Percentiles rank a stretch among this genome's conserved stretches.
Evolutionary conservation across 2,113 vertebrate species (phyloP).

Genomic region (Cynopterus brachyotis): DNA sequence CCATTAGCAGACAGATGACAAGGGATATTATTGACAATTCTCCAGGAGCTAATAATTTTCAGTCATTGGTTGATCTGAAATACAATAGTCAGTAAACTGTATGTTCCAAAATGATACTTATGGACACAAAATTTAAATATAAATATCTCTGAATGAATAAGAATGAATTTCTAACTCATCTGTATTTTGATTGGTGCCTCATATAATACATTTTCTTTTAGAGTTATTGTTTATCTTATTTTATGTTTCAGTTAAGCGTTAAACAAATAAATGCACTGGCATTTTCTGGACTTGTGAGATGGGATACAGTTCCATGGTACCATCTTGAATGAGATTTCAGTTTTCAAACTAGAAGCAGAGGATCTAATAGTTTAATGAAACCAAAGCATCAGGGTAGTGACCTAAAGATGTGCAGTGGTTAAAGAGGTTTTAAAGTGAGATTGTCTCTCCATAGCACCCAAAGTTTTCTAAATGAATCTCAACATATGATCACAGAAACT

Average conservation of each 20-base stretch:
- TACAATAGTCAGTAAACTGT: not conserved
- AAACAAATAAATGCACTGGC: not conserved
- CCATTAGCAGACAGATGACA: not conserved
- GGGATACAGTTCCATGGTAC: not conserved
- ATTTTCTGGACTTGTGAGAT: not conserved
- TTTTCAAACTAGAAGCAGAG: not conserved
- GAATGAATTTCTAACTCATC: not conserved
- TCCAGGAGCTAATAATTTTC: not conserved
- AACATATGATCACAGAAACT: not conserved
- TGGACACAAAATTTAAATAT: not conserved
- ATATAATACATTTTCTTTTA: not conserved
- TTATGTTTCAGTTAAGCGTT: not conserved
- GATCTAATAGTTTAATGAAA: not conserved
- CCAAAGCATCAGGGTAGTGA: not conserved
- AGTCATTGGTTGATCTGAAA: not conserved
- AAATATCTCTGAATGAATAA: not conserved
- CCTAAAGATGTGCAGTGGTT: not conserved
- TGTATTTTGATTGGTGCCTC: not conserved
- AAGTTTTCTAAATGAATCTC: not conserved
- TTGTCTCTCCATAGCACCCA: not conserved
- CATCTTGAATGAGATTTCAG: not conserved
- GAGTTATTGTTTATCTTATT: not conserved
- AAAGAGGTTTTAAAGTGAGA: not conserved
- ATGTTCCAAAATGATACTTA: not conserved
- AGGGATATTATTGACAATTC: not conserved